Conservation (phyloP, 2,888 invertebrate genomes). For the Agrotis exclamationis region DNA sequence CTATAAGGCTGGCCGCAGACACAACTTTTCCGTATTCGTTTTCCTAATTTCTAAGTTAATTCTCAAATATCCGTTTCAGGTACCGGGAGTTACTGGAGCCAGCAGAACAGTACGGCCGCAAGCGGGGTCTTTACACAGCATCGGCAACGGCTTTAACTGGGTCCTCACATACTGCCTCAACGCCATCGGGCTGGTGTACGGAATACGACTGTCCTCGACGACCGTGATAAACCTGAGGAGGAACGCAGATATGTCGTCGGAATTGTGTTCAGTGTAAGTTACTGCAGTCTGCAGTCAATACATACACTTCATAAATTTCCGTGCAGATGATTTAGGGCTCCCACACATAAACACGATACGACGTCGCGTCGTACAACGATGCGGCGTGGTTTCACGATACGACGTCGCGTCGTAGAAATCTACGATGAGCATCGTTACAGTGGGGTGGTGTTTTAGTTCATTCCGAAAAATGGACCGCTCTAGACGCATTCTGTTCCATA, state of each 20-base stretch:
- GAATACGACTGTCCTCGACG: constrained; percentile 93
- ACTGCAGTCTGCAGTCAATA: neutral
- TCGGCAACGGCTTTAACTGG: constrained; percentile 94
- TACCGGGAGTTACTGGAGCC: constrained; percentile 91
- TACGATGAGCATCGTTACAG: too few relatives aligned
- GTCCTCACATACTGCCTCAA: constrained; percentile 94
- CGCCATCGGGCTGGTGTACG: constrained; percentile 95
- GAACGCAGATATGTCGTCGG: constrained; percentile 93
- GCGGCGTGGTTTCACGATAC: too few relatives aligned
- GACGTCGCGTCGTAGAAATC: too few relatives aligned
- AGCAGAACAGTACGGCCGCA: constrained; percentile 92
- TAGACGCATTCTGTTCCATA: too few relatives aligned
- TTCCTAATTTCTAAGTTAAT: neutral
- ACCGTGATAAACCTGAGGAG: constrained; percentile 90
- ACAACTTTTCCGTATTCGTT: too few relatives aligned
- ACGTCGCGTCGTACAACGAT: too few relatives aligned
- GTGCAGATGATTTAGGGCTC: neutral
- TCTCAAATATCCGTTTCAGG: constrained; percentile 70
- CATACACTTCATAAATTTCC: neutral
- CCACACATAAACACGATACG: too few relatives aligned
- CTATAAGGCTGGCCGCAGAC: too few relatives aligned
- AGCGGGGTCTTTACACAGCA: constrained; percentile 92
- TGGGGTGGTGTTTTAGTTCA: too few relatives aligned
- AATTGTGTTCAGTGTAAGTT: constrained; percentile 92
- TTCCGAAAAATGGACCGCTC: too few relatives aligned